Percentiles rank a stretch among this genome's conserved stretches.
Conservation (phyloP, 92 coral and sea anemone species). For the Umimayanthus chanpuru region DNA sequence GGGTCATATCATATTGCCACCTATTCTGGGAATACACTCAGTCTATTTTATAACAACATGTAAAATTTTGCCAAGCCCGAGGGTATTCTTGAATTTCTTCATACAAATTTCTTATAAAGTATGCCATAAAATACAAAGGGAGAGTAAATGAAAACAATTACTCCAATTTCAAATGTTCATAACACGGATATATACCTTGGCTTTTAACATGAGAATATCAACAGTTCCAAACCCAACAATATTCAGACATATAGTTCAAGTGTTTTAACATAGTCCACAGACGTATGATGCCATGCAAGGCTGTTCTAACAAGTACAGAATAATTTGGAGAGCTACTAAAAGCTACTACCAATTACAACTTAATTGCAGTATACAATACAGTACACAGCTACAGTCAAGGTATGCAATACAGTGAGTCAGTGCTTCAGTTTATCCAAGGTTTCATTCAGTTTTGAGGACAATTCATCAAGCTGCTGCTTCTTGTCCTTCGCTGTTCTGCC, state of each 20-base stretch:
- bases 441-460: slow-evolving; percentile 31
- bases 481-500: slow-evolving; percentile 24
- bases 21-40: background rate
- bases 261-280: background rate
- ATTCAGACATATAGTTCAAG: background rate
- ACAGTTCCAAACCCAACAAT: background rate
- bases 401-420: background rate
- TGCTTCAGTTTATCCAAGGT: slow-evolving; percentile 3
- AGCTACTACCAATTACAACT: background rate
- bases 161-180: too few relatives aligned
- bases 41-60: slow-evolving; percentile 4
- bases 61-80: slow-evolving; percentile 2
- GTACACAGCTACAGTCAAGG: background rate
- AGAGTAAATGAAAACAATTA: too few relatives aligned
- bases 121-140: background rate
- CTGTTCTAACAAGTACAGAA: background rate
- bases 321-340: background rate
- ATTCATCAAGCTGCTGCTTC: slow-evolving; percentile 29
- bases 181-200: too few relatives aligned
- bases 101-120: background rate
- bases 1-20: slow-evolving; percentile 1
- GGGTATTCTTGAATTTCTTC: background rate
- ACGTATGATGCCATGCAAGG: background rate
- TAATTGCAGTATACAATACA: background rate
- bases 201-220: background rate